Base-by-base conservation (phyloP, 1,140 invertebrate species). In the Drosophila ficusphila region DNA sequence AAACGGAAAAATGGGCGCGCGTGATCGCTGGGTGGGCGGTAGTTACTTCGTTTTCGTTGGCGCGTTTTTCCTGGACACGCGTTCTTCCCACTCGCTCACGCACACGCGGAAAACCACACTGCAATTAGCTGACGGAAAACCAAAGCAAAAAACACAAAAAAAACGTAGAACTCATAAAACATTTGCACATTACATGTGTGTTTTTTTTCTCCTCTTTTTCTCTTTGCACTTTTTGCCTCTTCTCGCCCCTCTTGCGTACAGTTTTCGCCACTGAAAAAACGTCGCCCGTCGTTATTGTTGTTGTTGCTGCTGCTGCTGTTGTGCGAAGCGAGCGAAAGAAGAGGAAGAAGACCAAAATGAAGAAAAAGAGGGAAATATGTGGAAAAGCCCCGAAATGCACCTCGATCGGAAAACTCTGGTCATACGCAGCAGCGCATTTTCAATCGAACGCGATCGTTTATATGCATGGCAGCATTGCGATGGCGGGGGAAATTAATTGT, bases 201-300 rank as follows among this genome's bases (percentile, higher is more conserved):
- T 65, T 53, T 31, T 41, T 65, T 42, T 57, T 36, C 42, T 65
- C 33, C 27, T 19, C 36, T 19, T 57, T 46, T 11, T 44, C 21
- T 12, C 29, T 51, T 11, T 51, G 48, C 48, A 51, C 29, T 51
- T 49, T 36, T 58, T 23, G 51, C 48, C 42, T 61, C 53, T 56
- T 27, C 48, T 38, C 42, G 34, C 44, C 48, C 49, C 39, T 60
- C 58, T 51, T 67, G 77, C 76, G 81, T 85, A 85, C 81, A 85
- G 81, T 85, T 85, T 86, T 86, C 57, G 71, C 81, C 79, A 65
- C 81, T 64, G 69, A 65, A 85, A 86, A 85, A 86, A 86, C 64
- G 75, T 86, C 78, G 76, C 57, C 49, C 33, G 42, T 44, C 54
- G 54, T 25, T 38, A 47, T 48, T 51, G 57, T 57, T 74, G 58